Conservation (phyloP, 2,113 vertebrate genomes). For the Eurypyga helias region DNA sequence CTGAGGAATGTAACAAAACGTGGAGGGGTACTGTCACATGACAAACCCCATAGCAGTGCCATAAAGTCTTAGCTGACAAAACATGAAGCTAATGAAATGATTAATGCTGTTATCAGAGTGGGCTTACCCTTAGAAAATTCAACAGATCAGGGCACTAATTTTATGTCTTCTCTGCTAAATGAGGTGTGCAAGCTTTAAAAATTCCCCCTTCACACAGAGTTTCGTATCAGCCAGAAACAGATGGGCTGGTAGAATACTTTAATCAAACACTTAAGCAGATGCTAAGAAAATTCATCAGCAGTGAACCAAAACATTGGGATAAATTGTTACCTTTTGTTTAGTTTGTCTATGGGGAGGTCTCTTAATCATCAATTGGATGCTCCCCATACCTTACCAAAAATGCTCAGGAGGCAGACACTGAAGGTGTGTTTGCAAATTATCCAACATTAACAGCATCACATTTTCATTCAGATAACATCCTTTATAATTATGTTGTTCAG, state of each 20-base stretch:
- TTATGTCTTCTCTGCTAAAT: constrained; percentile 71
- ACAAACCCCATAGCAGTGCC: not conserved
- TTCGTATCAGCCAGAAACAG: constrained; percentile 71
- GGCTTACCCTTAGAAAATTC: constrained; percentile 58
- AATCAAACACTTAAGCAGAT: constrained; percentile 77
- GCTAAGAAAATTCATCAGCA: constrained; percentile 70
- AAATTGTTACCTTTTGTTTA: constrained; percentile 72
- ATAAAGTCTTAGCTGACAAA: constrained; percentile 23
- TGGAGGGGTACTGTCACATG: not conserved
- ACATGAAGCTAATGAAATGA: constrained; percentile 56
- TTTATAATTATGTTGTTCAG: not conserved
- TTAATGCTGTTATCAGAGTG: constrained; percentile 55
- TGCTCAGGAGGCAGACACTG: not conserved
- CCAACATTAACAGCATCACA: not conserved
- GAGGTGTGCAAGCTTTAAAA: constrained; percentile 66
- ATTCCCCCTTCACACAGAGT: constrained; percentile 37
- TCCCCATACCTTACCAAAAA: constrained; percentile 22
- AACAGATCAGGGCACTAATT: constrained; percentile 64
- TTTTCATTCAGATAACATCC: not conserved
- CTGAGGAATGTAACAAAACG: not conserved
- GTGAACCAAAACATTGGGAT: constrained; percentile 68
- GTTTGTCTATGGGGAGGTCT: constrained; percentile 56
- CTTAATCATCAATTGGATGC: constrained; percentile 28
- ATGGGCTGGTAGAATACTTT: constrained; percentile 69
- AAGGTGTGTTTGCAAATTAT: constrained; percentile 21